Evolutionary conservation across 1,140 invertebrate genomes (phyloP), one percentile per base, ranked within the genome.

Genomic region (Agrilus planipennis): DNA sequence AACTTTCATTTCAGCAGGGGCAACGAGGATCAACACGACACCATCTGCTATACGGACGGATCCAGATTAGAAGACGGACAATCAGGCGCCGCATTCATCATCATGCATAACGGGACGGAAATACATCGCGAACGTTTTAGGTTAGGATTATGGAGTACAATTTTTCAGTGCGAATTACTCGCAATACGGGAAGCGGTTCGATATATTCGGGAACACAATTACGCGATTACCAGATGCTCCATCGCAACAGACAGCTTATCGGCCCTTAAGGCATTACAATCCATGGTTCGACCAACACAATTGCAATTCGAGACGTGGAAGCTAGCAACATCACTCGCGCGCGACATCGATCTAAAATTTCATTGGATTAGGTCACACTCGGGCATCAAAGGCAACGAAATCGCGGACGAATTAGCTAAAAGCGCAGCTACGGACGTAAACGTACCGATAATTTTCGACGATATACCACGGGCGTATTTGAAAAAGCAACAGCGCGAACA

Each of bases 281-380:
- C 11, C 2, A n/a, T 23, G 19, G 17, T 4, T 5, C 5, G 17
- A 4, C 34, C 19, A 3, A 36, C 34, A 2, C 10, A n/a, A 23
- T n/a, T 36, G 3, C 12, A 15, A 17, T 5, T 15, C 3, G 30
- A 32, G n/a, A 17, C 16, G 2, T 32, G 30, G 30, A 11, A 17
- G 3, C 2, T 11, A 16, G 4, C 4, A n/a, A n/a, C n/a, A n/a
- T n/a, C n/a, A n/a, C n/a, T n/a, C n/a, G n/a, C n/a, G n/a, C n/a
- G n/a, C n/a, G 21, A 23, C 2, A 35, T 19, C 5, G 10, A 21
- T 10, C 12, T 47, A 1, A 7, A 7, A 2, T 25, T 49, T 4
- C 34, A 34, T 30, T 53, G 49, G 50, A 25, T 48, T 1, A 51
- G 34, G 17, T 49, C 44, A 4, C 49, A 51, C 23, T 42, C 35